Evolutionary conservation across 1,140 invertebrate genomes (phyloP).

Genomic region (Calliphora vicina): DNA sequence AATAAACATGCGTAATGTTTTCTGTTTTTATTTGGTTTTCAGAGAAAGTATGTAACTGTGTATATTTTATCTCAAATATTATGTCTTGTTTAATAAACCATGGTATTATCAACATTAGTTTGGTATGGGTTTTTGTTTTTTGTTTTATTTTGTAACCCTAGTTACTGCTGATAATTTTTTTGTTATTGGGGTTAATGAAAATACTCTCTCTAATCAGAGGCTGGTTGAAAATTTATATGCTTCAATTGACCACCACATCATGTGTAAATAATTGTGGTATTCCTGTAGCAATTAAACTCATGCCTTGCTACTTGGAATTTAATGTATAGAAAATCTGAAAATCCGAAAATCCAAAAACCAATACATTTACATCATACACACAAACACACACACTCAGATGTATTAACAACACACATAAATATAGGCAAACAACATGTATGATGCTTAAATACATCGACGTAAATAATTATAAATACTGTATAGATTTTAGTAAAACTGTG

Average conservation of each 20-base stretch:
- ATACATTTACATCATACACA: background rate
- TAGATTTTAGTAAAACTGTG: background rate
- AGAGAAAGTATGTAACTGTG: background rate
- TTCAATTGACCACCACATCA: constrained; percentile 8
- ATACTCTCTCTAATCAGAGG: background rate
- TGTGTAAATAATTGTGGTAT: background rate
- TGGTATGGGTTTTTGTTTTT: background rate
- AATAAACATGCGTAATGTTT: background rate
- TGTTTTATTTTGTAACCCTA: background rate
- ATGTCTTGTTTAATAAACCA: background rate
- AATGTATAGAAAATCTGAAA: background rate
- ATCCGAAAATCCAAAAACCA: background rate
- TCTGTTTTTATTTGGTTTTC: background rate
- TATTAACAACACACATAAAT: too few relatives aligned
- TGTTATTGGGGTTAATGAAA: background rate
- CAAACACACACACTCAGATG: too few relatives aligned
- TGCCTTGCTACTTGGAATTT: background rate
- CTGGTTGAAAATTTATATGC: background rate
- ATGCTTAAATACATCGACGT: background rate
- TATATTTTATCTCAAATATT: background rate
- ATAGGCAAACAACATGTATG: background rate
- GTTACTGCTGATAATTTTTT: background rate
- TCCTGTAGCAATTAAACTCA: background rate
- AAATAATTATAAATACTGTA: background rate
- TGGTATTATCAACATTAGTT: background rate